phyloP scores from a whole-genome alignment of 2,113 vertebrate species.

The Sinocyclocheilus maitianheensis region DNA sequence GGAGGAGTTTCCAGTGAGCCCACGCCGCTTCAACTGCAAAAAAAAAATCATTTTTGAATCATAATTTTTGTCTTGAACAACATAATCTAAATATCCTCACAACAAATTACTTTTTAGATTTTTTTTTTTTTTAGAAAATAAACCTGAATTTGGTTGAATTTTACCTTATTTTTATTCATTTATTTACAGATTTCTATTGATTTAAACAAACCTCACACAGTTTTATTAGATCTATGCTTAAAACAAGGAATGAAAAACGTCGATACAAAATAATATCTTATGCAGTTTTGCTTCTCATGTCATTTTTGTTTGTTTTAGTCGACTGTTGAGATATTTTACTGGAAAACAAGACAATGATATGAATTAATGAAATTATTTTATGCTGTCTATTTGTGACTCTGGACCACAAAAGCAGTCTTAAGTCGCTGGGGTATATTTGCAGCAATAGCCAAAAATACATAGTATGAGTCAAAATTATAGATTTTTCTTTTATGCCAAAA shows the following conservation, averaged over 20 bases:
- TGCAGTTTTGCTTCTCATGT: not conserved
- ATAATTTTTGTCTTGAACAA: not conserved
- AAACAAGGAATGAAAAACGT: not conserved
- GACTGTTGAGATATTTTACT: slow-evolving; percentile 1
- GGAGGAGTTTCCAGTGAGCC: not conserved
- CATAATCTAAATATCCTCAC: not conserved
- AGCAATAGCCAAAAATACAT: too few relatives aligned
- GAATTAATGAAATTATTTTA: not conserved
- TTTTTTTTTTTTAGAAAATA: not conserved
- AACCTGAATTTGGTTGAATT: not conserved
- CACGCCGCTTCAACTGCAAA: not conserved
- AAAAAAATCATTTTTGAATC: not conserved
- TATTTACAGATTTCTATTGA: not conserved
- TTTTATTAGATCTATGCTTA: not conserved
- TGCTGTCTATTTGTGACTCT: not conserved
- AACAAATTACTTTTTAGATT: not conserved
- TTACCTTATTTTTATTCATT: not conserved
- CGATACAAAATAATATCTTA: not conserved
- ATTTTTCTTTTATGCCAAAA: too few relatives aligned
- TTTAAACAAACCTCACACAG: not conserved
- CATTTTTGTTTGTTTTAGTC: not conserved
- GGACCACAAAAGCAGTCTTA: too few relatives aligned
- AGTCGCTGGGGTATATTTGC: too few relatives aligned
- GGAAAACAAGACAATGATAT: not conserved
- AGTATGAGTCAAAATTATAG: too few relatives aligned